Evolutionary conservation across 2,888 invertebrate species (phyloP), one percentile per base, ranked within the genome.

Genomic region (Cataglyphis rosenhaueri): DNA sequence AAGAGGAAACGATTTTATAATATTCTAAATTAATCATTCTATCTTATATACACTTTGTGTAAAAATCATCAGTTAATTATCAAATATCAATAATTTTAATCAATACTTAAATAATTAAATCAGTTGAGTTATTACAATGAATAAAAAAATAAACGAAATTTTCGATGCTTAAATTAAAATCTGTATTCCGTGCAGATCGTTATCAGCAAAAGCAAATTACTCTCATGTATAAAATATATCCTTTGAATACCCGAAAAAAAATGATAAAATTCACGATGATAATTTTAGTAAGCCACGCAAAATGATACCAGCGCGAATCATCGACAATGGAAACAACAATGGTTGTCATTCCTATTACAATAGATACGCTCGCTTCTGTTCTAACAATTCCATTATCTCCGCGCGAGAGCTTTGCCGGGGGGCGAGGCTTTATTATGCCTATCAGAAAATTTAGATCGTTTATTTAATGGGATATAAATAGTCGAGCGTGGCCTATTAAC

Each of bases 401-500:
- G 78, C 78, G 78, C 78, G 78, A 79, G 44, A 79, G 78, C 70
- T 35, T 70, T 59, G 44, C 66, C 66, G 62, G 48, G 74, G 61
- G 74, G 61, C 32, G 62, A 76, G 65, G 65, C 78, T 79, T 79
- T 79, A 79, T 79, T 70, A 79, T 79, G 78, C 78, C 78, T 68
- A 79, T 79, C 78, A 79, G 78, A 79, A 79, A 79, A 79, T 79
- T 79, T 79, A 79, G 78, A 79, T 70, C 78, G 78, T 79, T 79
- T 79, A 70, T 79, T 79, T 79, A 79, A 79, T 79, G 78, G 78
- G 59, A 79, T 79, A 79, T 79, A 79, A 79, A 79, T 79, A 79
- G 78, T 70, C 70, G 59, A 70, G 78, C 70, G 78, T 59, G 78
- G 78, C 78, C 70, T 79, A 79, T 79, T 79, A 79, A 79, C 78